phyloP scores from a whole-genome alignment of 2,888 invertebrate species.

The Xestia ashworthii region DNA sequence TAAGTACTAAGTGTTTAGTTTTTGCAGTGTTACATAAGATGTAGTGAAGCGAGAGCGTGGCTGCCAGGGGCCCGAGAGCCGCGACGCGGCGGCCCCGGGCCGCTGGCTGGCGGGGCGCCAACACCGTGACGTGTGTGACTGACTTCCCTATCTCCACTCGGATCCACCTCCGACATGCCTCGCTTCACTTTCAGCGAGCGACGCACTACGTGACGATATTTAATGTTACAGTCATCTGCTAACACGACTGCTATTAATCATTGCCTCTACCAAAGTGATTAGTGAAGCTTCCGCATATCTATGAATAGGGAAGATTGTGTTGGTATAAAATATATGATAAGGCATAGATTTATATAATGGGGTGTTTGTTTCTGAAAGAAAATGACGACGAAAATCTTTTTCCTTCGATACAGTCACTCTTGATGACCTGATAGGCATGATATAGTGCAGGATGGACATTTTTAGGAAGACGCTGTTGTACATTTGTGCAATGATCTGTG shows the following conservation, averaged over 20 bases:
- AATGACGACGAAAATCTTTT: not conserved
- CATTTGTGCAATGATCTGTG: not conserved
- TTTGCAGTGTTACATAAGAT: slow-evolving; percentile 76
- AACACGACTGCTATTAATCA: slow-evolving; percentile 51
- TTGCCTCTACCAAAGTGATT: slow-evolving; percentile 34
- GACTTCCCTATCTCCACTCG: slow-evolving; percentile 77
- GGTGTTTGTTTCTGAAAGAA: not conserved
- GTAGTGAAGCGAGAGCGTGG: slow-evolving; percentile 67
- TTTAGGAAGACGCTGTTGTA: not conserved
- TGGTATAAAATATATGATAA: not conserved
- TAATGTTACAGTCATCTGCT: slow-evolving; percentile 55
- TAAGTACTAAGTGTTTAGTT: slow-evolving; percentile 53
- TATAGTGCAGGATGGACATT: not conserved
- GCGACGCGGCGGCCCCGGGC: slow-evolving; percentile 67
- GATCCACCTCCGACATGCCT: slow-evolving; percentile 74
- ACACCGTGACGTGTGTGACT: slow-evolving; percentile 74
- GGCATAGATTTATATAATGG: not conserved
- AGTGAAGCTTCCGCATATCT: slow-evolving; percentile 33
- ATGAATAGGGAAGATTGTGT: slow-evolving; percentile 14
- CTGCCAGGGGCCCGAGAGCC: slow-evolving; percentile 40
- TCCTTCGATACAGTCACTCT: not conserved
- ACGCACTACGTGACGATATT: slow-evolving; percentile 45
- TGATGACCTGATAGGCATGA: not conserved
- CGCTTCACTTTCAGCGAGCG: slow-evolving; percentile 71
- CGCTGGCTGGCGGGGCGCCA: slow-evolving; percentile 83